A percentile compares a stretch with the other conserved stretches of the same genome.
Conservation (phyloP, 2,113 vertebrate genomes). For the Ceyx margarethae region DNA sequence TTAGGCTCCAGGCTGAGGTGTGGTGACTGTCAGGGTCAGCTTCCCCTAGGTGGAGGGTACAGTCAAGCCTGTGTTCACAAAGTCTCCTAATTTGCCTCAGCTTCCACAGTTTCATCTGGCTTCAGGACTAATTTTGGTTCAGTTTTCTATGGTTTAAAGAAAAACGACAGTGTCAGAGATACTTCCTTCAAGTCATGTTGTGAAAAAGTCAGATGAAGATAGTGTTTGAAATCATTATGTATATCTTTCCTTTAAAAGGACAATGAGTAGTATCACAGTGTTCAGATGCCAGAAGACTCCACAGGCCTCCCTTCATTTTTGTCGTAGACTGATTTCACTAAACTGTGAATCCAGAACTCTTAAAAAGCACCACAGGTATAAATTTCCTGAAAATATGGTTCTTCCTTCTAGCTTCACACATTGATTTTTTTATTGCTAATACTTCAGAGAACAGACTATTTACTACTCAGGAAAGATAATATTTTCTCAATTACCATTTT, state of each 20-base stretch:
- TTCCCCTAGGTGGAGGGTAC: background rate
- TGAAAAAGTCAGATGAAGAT: background rate
- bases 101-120: background rate
- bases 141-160: background rate
- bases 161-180: background rate
- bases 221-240: background rate
- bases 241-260: background rate
- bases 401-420: background rate
- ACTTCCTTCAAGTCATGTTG: background rate
- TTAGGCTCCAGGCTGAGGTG: background rate
- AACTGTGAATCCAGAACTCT: background rate
- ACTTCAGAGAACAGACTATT: background rate
- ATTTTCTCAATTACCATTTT: background rate
- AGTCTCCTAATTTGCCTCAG: background rate
- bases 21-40: background rate
- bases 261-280: fast-evolving
- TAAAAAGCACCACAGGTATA: background rate
- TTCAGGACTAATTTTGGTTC: background rate
- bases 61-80: background rate
- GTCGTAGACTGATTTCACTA: background rate
- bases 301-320: background rate
- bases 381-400: background rate
- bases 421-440: background rate
- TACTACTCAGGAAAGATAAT: background rate
- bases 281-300: background rate